These are phyloP conservation scores for Cryptomyrus ogoouensis DNA, from an alignment of 2,113 vertebrate species.

Conservation along the genomic window DNA sequence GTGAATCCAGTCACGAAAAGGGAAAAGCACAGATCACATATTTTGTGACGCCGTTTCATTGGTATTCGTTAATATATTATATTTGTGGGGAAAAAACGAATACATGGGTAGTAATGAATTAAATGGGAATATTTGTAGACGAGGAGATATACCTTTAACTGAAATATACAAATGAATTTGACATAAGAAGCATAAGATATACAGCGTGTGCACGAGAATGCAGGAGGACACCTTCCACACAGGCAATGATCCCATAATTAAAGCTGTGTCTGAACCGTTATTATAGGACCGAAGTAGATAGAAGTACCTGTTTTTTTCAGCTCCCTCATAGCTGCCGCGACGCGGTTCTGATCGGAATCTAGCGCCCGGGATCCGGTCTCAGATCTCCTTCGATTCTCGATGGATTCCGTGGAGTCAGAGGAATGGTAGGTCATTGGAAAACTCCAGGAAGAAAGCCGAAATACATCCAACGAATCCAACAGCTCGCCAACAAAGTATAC, in stretches of 20 bases:
- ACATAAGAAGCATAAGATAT: neutral
- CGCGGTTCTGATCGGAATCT: slow-evolving; percentile 57
- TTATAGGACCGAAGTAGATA: neutral
- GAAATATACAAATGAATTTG: neutral
- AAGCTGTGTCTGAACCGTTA: neutral
- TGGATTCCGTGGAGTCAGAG: slow-evolving; percentile 57
- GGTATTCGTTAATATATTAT: neutral
- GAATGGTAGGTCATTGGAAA: slow-evolving; percentile 74
- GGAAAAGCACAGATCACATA: neutral
- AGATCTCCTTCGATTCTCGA: slow-evolving; percentile 49
- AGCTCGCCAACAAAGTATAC: neutral
- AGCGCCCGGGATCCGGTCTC: slow-evolving; percentile 33
- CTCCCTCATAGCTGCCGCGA: slow-evolving; percentile 67
- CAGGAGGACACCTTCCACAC: neutral
- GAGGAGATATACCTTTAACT: neutral
- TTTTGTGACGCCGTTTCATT: neutral
- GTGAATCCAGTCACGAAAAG: neutral
- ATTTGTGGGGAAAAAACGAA: neutral
- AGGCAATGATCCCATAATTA: neutral
- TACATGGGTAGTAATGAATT: neutral
- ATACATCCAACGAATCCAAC: slow-evolving; percentile 38
- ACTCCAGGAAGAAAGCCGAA: slow-evolving; percentile 25
- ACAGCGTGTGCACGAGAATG: neutral
- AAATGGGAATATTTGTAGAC: neutral
- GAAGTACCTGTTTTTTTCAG: slow-evolving; percentile 63